Evolutionary conservation across 1,140 invertebrate species (phyloP), one percentile per base, ranked within the genome.

Genomic region (Laupala kohalensis): DNA sequence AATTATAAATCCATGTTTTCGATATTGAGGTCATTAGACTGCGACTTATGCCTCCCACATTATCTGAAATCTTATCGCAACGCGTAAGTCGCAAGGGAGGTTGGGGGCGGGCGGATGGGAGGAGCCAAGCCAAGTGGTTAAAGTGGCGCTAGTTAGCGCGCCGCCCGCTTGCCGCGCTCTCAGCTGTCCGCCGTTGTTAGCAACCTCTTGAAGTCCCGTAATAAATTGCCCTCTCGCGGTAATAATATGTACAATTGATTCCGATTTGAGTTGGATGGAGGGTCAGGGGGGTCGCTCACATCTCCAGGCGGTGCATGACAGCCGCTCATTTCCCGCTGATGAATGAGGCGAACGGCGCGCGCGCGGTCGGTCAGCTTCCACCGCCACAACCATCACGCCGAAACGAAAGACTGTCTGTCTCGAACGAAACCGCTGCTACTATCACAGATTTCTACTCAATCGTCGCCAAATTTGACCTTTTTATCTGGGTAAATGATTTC

Each of bases 191-290:
- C 26, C 25, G 15, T 66, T 67, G 27, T 71, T 71, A 29, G 64
- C 27, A 62, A 30, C 27, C 25, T 15, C 28, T 69, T 69, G 27
- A n/a, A 23, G 24, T 64, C 25, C 65, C 13, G 28, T 28, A 71
- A 71, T 65, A 71, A 67, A 71, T 71, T 26, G 37, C 24, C 24
- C 13, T 66, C 64, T 15, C 65, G 19, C 26, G 25, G 28, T 71
- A 71, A 71, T 71, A 71, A 71, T 71, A 28, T 66, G 30, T 67
- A 37, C 28, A 71, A 71, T 71, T 71, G 70, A 71, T 71, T 71
- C 65, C 70, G 63, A 71, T 65, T 71, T 71, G 24, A 24, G 70
- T 71, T 71, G n/a, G 64, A 66, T 66, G 64, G 30, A 15, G 70
- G 64, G 64, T 37, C 24, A 67, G 65, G 65, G 64, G 25, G 65